Percentiles rank a stretch among this genome's conserved stretches.
Evolutionary conservation across 2,113 vertebrate species (phyloP).

Genomic region (Pituophis catenifer): DNA sequence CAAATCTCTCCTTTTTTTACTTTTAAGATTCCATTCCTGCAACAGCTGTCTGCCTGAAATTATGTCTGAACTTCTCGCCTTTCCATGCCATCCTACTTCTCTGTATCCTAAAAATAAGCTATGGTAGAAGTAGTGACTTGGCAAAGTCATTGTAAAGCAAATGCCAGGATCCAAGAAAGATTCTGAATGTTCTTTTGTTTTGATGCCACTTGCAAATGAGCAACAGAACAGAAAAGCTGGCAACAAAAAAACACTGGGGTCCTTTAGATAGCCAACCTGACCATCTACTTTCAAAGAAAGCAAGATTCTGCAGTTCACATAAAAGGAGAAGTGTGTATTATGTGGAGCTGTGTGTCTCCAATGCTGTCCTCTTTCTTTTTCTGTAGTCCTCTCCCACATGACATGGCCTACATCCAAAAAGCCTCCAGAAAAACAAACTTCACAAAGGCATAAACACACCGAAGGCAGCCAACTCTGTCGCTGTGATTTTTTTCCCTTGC

Average conservation of each 20-base stretch:
- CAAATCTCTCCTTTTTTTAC: background rate
- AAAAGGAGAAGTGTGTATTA: background rate
- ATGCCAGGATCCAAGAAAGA: slow-evolving; percentile 11
- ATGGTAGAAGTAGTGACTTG: slow-evolving; percentile 6
- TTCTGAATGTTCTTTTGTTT: slow-evolving; percentile 13
- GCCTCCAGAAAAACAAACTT: slow-evolving; percentile 7
- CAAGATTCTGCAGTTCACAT: background rate
- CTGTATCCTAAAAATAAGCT: slow-evolving; percentile 22
- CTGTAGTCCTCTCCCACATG: slow-evolving; percentile 7
- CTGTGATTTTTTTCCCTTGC: background rate
- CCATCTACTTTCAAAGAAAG: background rate
- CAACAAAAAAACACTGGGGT: background rate
- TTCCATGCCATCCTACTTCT: background rate
- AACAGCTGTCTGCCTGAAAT: slow-evolving; percentile 13
- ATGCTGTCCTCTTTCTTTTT: background rate
- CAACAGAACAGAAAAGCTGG: background rate
- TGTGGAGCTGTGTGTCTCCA: background rate
- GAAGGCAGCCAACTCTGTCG: background rate
- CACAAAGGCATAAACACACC: background rate
- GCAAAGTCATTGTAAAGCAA: background rate
- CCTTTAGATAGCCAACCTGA: background rate
- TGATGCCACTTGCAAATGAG: background rate
- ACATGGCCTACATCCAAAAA: background rate
- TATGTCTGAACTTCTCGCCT: slow-evolving; percentile 14
- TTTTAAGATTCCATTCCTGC: background rate